Evolutionary conservation across 2,888 invertebrate species (phyloP).

Genomic region (Dexiosoma caninum): DNA sequence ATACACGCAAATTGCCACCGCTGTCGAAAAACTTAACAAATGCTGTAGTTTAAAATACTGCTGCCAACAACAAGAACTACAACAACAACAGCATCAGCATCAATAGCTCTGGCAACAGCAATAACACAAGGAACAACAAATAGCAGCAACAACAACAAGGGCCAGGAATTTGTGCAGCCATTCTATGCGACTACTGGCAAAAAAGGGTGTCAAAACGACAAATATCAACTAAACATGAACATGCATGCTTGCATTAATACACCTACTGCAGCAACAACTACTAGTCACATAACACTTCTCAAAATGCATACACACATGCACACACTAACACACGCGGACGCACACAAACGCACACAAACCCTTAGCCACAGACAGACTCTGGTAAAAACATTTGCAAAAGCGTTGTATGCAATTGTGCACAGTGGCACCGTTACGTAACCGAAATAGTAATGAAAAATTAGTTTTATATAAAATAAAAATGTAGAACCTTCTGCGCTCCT

Average conservation of each 20-base stretch:
- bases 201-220: conserved; percentile 65
- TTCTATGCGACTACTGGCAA: conserved; percentile 53
- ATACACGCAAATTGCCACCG: conserved; percentile 65
- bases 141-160: background rate
- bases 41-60: conserved; percentile 45
- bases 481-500: no score
- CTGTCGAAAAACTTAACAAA: conserved; percentile 61
- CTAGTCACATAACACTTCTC: conserved; percentile 29
- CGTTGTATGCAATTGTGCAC: conserved; percentile 30
- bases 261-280: conserved; percentile 1
- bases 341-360: conserved; percentile 21
- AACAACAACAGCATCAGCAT: conserved; percentile 1
- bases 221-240: conserved; percentile 62
- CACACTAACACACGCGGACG: conserved; percentile 22
- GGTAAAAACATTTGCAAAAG: conserved; percentile 46
- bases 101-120: background rate
- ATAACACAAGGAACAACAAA: background rate
- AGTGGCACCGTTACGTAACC: background rate
- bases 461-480: no score
- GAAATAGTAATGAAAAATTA: no score
- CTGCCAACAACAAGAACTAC: conserved; percentile 8
- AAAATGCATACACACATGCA: no score
- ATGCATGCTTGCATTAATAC: conserved; percentile 42
- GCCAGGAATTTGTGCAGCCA: conserved; percentile 49
- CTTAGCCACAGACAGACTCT: conserved; percentile 10